phyloP scores from a whole-genome alignment of 1,140 invertebrate species.

The Aphidius gifuensis region DNA sequence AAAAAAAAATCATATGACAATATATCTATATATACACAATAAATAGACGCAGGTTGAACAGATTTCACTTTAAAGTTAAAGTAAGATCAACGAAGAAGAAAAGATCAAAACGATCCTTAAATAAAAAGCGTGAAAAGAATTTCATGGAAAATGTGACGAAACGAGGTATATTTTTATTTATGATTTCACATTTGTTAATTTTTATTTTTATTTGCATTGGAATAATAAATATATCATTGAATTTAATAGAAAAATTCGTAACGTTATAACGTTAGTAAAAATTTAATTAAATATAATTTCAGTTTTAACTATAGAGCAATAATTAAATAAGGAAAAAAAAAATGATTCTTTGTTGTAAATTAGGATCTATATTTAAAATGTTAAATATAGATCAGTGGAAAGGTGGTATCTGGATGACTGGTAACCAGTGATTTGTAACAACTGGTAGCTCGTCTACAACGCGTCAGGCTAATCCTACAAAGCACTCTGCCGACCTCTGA shows the following conservation, averaged over 20 bases:
- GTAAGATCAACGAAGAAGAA: neutral
- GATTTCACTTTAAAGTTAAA: no score
- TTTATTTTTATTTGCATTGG: neutral
- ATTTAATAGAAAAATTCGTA: neutral
- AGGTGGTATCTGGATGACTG: slow-evolving; percentile 30
- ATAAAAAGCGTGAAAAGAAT: slow-evolving; percentile 49
- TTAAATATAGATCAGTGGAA: slow-evolving; percentile 10
- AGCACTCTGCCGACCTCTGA: slow-evolving; percentile 26
- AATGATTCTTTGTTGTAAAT: no score
- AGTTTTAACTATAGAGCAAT: no score
- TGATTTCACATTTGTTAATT: slow-evolving; percentile 29
- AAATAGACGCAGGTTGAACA: no score
- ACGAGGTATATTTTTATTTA: slow-evolving; percentile 38
- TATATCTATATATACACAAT: no score
- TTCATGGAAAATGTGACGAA: slow-evolving; percentile 44
- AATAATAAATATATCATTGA: neutral
- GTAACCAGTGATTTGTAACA: slow-evolving; percentile 29
- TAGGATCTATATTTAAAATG: no score
- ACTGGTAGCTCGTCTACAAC: slow-evolving; percentile 17
- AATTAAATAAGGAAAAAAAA: no score
- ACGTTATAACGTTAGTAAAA: no score
- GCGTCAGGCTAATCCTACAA: slow-evolving; percentile 25
- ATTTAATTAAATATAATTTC: no score
- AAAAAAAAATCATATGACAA: no score
- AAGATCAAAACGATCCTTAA: slow-evolving; percentile 22